A percentile compares a stretch with the other conserved stretches of the same genome.
Conservation (phyloP, 2,888 invertebrate species). For the Drosophila kuntzei region DNA sequence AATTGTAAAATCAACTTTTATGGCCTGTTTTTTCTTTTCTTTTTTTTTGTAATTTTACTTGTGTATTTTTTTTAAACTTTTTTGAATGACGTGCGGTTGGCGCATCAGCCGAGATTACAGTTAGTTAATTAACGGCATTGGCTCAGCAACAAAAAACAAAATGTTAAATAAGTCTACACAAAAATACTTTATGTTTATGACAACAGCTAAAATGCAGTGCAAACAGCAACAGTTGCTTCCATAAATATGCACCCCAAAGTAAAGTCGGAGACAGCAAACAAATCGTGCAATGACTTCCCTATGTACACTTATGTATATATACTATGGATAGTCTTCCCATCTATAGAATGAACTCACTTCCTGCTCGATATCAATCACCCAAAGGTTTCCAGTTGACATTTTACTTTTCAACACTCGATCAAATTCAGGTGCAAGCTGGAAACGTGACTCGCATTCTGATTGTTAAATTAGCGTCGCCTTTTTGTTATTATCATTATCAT, state of each 20-base stretch:
- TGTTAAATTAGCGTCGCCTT: constrained; percentile 38
- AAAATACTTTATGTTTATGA: background rate
- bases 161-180: constrained; percentile 8
- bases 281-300: constrained; percentile 62
- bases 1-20: constrained; percentile 54
- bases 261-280: constrained; percentile 22
- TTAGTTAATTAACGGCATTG: constrained; percentile 54
- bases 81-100: constrained; percentile 31
- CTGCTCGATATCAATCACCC: constrained; percentile 73
- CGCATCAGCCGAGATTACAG: constrained; percentile 47
- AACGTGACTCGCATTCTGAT: constrained; percentile 66
- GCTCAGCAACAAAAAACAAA: constrained; percentile 8
- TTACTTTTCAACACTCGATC: constrained; percentile 49
- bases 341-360: constrained; percentile 46
- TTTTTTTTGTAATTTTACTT: constrained; percentile 11
- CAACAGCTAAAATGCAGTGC: constrained; percentile 28
- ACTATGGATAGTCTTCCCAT: constrained; percentile 10
- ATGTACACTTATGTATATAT: constrained; percentile 12
- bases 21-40: constrained; percentile 19
- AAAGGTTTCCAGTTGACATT: constrained; percentile 65
- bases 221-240: constrained; percentile 23
- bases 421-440: constrained; percentile 24
- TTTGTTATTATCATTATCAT: constrained; percentile 16
- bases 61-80: constrained; percentile 4
- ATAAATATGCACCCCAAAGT: constrained; percentile 44